Evolutionary conservation across 2,113 vertebrate species (phyloP), one percentile per base, ranked within the genome.

Genomic region (Aix galericulata): DNA sequence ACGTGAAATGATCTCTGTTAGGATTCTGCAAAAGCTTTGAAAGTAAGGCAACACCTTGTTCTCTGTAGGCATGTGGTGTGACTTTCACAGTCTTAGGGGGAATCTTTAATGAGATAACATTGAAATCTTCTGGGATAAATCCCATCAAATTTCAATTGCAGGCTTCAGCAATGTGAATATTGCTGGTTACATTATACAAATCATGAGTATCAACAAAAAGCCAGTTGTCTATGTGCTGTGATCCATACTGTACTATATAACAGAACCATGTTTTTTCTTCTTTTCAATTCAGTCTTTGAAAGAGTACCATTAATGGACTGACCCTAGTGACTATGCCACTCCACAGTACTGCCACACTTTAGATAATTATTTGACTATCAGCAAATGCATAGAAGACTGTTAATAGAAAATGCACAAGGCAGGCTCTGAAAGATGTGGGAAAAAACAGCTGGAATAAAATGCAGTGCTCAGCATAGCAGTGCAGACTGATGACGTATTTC

Each of bases 1-100:
- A 73, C 16, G 12, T 64, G n/a, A 86, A 86, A 52, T 73, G 15
- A 23, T 50, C 25, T 89, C 27, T 88, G 62, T 90, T 90, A 84
- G 40, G 76, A 83, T 75, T 80, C 86, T 89, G 60, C 53, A 92
- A 73, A 94, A 86, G 58, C 77, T 90, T 64, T 95, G 38, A 91
- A 88, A 95, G 76, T 79, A 79, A 92, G 83, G 67, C 88, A 78
- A 34, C 22, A 68, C 17, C 25, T 88, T 72, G 34, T 88, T 93
- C 89, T 94, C 32, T 84, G 32, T 91, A 26, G 86, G 91, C 86
- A 74, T 85, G 93, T 82, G 89, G 94, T 72, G 71, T 86, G 93
- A 67, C n/a, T 94, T 76, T 25, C n/a, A 73, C 40, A 71, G 48
- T 53, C 29, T 63, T 3, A 3, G 14, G 44, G 66, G 72, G 40